Evolutionary conservation across 2,888 invertebrate species (phyloP).

Genomic region (Calliscelio sp.): DNA sequence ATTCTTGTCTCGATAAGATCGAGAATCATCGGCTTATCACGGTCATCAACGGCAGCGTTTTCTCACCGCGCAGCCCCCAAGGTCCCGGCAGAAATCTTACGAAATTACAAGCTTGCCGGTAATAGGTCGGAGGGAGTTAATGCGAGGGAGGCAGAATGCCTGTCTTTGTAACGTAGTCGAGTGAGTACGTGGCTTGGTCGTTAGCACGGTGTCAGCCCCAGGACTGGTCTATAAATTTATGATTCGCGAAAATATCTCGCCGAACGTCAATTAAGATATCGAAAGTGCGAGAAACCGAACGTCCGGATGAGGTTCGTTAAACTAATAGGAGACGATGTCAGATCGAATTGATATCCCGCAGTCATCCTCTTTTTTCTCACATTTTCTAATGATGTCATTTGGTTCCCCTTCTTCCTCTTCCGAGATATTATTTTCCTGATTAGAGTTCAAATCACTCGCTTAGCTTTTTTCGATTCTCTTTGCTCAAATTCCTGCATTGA

Average conservation of each 20-base stretch:
- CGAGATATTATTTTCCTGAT: too few relatives aligned
- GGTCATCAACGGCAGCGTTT: constrained; percentile 68
- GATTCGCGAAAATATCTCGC: constrained; percentile 81
- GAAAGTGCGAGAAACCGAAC: constrained; percentile 75
- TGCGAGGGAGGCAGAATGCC: constrained; percentile 68
- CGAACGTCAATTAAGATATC: constrained; percentile 82
- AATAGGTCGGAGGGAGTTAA: constrained; percentile 76
- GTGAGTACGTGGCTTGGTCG: constrained; percentile 71
- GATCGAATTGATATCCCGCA: constrained; percentile 29
- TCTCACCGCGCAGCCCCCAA: constrained; percentile 61
- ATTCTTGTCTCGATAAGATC: constrained; percentile 58
- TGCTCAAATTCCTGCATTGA: too few relatives aligned
- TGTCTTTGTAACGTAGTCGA: constrained; percentile 73
- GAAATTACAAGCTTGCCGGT: constrained; percentile 80
- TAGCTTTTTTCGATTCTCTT: too few relatives aligned
- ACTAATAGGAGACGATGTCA: constrained; percentile 34
- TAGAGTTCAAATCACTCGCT: too few relatives aligned
- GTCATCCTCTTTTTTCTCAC: neutral
- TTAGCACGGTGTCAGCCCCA: constrained; percentile 79
- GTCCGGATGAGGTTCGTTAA: constrained; percentile 51
- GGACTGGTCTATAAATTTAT: constrained; percentile 81
- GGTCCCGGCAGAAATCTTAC: constrained; percentile 73
- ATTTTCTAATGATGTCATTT: constrained; percentile 12
- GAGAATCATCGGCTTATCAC: constrained; percentile 71
- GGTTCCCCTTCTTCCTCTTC: neutral